Conservation (phyloP, 2,888 invertebrate species). For the Tupiocoris notatus region DNA sequence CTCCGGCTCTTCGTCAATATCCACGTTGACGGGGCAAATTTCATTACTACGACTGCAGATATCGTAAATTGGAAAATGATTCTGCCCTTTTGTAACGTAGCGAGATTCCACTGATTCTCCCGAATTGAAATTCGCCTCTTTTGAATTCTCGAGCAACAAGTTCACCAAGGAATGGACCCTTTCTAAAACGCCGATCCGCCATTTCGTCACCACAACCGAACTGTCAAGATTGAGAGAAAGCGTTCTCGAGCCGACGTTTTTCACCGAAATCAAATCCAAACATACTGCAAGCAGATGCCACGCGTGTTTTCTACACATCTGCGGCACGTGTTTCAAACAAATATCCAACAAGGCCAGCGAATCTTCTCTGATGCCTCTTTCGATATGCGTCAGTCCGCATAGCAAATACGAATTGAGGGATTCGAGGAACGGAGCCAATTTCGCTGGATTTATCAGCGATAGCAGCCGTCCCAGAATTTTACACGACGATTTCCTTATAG, state of each 20-base stretch:
- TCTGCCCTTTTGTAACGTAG: neutral
- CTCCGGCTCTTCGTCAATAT: neutral
- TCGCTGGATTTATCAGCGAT: constrained; percentile 56
- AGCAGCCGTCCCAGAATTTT: constrained; percentile 55
- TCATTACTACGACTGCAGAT: neutral
- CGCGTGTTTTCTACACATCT: constrained; percentile 65
- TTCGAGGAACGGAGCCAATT: constrained; percentile 71
- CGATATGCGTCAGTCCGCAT: constrained; percentile 89
- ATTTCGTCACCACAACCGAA: constrained; percentile 54
- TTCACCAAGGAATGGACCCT: constrained; percentile 60
- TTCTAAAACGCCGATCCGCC: constrained; percentile 73
- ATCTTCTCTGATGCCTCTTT: constrained; percentile 76
- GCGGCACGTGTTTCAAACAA: constrained; percentile 66
- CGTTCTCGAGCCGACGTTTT: constrained; percentile 58
- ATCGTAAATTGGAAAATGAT: neutral
- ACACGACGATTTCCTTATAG: constrained; percentile 57
- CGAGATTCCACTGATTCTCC: neutral
- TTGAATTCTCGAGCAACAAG: neutral
- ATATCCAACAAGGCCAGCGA: constrained; percentile 76
- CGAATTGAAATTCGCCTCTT: neutral
- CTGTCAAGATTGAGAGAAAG: constrained; percentile 55
- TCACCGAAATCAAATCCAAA: constrained; percentile 78
- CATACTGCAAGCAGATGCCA: constrained; percentile 75
- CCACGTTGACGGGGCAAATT: neutral
- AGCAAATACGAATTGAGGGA: constrained; percentile 75